phyloP scores from a whole-genome alignment of 2,888 invertebrate species.

The Tenthredo scrophulariae region DNA sequence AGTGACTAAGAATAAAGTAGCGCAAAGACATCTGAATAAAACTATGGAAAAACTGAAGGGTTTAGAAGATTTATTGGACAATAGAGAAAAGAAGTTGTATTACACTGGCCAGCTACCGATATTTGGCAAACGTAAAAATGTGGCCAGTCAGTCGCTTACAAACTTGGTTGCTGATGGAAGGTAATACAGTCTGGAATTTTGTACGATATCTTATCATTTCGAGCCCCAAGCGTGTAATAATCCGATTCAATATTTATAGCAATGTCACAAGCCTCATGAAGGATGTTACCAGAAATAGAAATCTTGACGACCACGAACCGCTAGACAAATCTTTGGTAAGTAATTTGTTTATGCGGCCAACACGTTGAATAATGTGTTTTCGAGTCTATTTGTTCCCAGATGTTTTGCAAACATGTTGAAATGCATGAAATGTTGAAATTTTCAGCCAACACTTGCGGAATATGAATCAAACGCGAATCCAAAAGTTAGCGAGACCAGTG shows the following conservation, averaged over 20 bases:
- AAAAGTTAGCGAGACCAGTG: slow-evolving; percentile 38
- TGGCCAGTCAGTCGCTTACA: slow-evolving; percentile 70
- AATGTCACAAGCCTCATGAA: slow-evolving; percentile 62
- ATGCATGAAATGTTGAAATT: slow-evolving; percentile 19
- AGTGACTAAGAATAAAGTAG: slow-evolving; percentile 85
- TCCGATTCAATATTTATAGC: slow-evolving; percentile 56
- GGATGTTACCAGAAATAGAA: slow-evolving; percentile 61
- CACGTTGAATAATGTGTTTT: background rate
- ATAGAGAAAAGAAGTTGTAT: slow-evolving; percentile 75
- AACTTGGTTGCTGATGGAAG: slow-evolving; percentile 71
- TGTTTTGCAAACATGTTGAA: slow-evolving; percentile 56
- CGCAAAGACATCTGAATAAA: slow-evolving; percentile 84
- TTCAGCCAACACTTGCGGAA: slow-evolving; percentile 47
- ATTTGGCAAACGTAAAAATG: slow-evolving; percentile 64
- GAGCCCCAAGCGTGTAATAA: background rate
- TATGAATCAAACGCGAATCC: slow-evolving; percentile 30
- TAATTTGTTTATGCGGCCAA: background rate
- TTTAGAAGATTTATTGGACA: slow-evolving; percentile 82
- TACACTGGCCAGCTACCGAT: slow-evolving; percentile 67
- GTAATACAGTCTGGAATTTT: slow-evolving; percentile 58
- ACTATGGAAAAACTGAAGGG: slow-evolving; percentile 83
- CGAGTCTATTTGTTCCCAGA: slow-evolving; percentile 48
- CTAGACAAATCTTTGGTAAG: slow-evolving; percentile 66
- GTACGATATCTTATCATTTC: background rate
- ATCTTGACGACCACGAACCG: slow-evolving; percentile 59